Percentiles rank a stretch among this genome's conserved stretches.
Evolutionary conservation across 1,140 invertebrate species (phyloP).

Genomic region (Pogonus chalceus): DNA sequence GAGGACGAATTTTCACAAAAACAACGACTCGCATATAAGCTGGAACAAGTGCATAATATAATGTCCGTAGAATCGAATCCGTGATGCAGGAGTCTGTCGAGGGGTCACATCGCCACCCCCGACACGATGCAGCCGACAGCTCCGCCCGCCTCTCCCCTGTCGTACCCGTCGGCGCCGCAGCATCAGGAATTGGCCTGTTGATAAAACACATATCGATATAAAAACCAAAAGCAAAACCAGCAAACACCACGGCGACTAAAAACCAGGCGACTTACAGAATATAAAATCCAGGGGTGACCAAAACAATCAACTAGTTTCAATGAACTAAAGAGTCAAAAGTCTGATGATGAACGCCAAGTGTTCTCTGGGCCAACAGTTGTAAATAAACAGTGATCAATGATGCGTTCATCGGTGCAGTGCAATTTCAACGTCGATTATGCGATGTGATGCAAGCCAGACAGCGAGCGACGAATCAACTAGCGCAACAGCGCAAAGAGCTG

Average conservation of each 20-base stretch:
- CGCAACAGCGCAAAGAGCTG: neutral
- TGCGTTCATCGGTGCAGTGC: neutral
- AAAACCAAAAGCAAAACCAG: neutral
- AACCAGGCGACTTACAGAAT: neutral
- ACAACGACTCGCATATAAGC: conserved; percentile 85
- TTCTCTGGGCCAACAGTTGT: neutral
- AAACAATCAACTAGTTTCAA: conserved; percentile 6
- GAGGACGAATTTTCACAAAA: conserved; percentile 97
- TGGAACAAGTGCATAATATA: conserved; percentile 91
- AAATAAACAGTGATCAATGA: neutral
- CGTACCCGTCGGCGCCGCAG: conserved; percentile 24
- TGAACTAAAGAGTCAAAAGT: conserved; percentile 1
- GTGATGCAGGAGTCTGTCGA: conserved; percentile 44
- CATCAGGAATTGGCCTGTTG: conserved; percentile 34
- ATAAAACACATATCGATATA: conserved; percentile 15
- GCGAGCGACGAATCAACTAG: too few relatives aligned
- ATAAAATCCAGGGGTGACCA: neutral
- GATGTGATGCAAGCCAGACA: neutral
- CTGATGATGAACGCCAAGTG: neutral
- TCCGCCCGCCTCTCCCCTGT: conserved; percentile 21
- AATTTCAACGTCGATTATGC: neutral
- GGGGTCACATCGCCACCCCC: conserved; percentile 30
- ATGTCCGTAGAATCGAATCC: conserved; percentile 81
- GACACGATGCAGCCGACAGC: conserved; percentile 24
- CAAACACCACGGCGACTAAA: conserved; percentile 15